These are phyloP conservation scores for Epizoanthus illoricatus DNA, from an alignment of 92 coral and sea anemone genomes.

Conservation along the genomic window DNA sequence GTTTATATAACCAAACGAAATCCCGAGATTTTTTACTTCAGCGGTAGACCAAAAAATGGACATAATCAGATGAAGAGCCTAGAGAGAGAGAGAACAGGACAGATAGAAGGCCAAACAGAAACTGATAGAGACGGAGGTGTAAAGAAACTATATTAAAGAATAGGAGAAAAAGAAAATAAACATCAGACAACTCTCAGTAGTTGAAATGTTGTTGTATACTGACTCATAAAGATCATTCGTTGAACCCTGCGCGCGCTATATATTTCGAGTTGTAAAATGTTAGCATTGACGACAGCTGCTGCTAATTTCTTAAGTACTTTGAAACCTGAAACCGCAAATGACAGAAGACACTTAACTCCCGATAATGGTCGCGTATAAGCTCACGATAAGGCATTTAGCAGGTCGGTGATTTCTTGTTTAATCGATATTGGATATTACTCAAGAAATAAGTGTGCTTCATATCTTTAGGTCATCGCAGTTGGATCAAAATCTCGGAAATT, in stretches of 20 bases:
- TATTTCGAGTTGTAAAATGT: no score
- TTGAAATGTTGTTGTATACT: no score
- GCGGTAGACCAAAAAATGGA: no score
- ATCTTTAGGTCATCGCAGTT: constrained; percentile 34
- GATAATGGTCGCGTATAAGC: constrained; percentile 8
- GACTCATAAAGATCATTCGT: no score
- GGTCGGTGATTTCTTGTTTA: constrained; percentile 11
- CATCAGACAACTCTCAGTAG: no score
- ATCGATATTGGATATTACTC: constrained; percentile 26
- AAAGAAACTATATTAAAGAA: no score
- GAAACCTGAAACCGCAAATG: constrained; percentile 41
- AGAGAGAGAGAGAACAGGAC: no score
- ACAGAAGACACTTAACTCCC: constrained; percentile 38
- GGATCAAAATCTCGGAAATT: constrained; percentile 16
- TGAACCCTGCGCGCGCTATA: no score
- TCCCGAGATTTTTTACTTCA: neutral
- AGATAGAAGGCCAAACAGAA: no score
- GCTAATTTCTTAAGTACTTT: constrained; percentile 39
- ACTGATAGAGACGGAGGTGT: no score
- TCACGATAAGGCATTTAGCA: constrained; percentile 36
- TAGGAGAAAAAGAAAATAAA: no score
- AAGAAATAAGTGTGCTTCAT: constrained; percentile 12
- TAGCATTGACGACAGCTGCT: constrained; percentile 30
- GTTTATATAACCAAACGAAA: neutral
- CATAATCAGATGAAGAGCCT: no score